A percentile compares a stretch with the other conserved stretches of the same genome.
These are phyloP conservation scores for Nezara viridula DNA, from an alignment of 2,888 invertebrate genomes.

Conservation along the genomic window DNA sequence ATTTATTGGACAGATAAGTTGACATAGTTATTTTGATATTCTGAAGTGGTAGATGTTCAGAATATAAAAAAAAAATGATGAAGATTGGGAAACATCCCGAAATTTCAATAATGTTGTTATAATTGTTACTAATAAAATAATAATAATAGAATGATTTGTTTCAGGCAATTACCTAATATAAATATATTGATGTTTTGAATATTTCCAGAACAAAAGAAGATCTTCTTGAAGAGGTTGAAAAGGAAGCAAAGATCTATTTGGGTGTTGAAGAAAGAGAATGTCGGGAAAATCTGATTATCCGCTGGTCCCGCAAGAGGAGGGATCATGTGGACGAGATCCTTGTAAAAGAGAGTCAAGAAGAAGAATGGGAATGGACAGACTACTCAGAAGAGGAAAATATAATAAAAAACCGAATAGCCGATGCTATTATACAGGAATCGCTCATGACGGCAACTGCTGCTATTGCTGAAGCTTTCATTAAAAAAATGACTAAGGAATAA, in stretches of 20 bases:
- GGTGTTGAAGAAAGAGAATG: slow-evolving; percentile 72
- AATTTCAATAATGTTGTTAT: no score
- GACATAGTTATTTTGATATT: no score
- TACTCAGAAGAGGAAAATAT: slow-evolving; percentile 80
- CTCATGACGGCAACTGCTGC: slow-evolving; percentile 70
- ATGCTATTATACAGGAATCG: slow-evolving; percentile 73
- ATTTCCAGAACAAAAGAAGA: slow-evolving; percentile 70
- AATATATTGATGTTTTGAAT: neutral
- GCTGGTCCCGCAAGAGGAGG: slow-evolving; percentile 76
- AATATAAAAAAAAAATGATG: no score
- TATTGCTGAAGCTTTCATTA: slow-evolving; percentile 59
- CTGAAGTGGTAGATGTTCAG: no score
- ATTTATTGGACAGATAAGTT: no score
- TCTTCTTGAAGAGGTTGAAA: slow-evolving; percentile 72
- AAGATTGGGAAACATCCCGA: no score
- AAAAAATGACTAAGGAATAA: slow-evolving; percentile 48
- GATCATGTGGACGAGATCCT: slow-evolving; percentile 82
- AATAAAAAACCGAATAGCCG: slow-evolving; percentile 76
- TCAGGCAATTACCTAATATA: neutral
- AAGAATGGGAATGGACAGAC: slow-evolving; percentile 81
- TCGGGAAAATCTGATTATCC: slow-evolving; percentile 73
- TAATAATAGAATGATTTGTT: no score
- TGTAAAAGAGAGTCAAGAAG: slow-evolving; percentile 78
- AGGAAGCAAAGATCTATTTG: slow-evolving; percentile 72
- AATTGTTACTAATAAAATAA: no score